phyloP scores from a whole-genome alignment of 2,113 vertebrate genomes.

The Alouatta palliata region DNA sequence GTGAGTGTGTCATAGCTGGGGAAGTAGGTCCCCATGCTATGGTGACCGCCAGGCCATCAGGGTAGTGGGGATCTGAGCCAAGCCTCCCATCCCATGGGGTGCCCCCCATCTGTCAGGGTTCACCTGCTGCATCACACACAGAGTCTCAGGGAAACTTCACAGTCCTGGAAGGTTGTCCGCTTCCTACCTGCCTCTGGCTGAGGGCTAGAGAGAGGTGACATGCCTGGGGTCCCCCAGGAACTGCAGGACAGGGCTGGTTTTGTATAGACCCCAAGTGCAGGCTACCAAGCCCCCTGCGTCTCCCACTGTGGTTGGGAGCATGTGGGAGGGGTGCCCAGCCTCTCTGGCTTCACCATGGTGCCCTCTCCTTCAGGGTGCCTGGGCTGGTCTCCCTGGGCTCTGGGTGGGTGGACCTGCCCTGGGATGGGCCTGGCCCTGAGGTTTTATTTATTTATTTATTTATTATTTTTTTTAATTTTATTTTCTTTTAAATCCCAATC shows the following conservation, averaged over 20 bases:
- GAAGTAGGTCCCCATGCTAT: background rate
- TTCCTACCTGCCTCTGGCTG: background rate
- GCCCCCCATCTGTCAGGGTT: background rate
- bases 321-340: background rate
- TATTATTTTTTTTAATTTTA: no score
- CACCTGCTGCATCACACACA: accelerated
- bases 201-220: background rate
- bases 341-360: background rate
- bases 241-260: background rate
- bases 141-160: accelerated
- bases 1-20: background rate
- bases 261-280: background rate
- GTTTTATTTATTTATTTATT: no score
- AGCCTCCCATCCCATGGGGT: background rate
- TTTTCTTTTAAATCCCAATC: no score
- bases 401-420: background rate
- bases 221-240: background rate
- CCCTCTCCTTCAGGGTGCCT: background rate
- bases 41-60: background rate
- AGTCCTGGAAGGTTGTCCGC: accelerated
- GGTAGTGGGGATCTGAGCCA: background rate
- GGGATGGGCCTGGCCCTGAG: background rate
- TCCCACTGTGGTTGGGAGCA: background rate
- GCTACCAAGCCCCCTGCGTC: background rate
- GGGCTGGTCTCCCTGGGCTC: background rate